Base-by-base conservation (phyloP, 2,888 invertebrate species). In the Oscheius sp. region DNA sequence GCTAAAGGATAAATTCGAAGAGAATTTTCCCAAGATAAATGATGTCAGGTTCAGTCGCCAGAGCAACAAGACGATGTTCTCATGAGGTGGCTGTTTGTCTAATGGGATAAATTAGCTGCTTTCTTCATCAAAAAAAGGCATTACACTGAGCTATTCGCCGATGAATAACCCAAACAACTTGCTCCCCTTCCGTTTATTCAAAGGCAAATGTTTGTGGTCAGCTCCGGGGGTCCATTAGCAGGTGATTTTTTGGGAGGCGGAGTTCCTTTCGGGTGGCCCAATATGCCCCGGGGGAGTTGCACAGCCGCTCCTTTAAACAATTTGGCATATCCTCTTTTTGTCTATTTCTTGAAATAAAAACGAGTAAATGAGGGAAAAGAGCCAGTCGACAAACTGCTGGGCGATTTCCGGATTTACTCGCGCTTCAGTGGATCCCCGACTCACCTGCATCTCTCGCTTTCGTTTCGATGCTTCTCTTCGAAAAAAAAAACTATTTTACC, bases 341-440 rank as follows among this genome's bases (percentile, higher is more conserved):
- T 27, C 21, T 35, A 35, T 35, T 35, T 9, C 9, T 35, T 35
- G 55, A 25, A 29, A 58, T 27, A n/a, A 9, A 58, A 13, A 27
- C 1, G 12, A 9, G 3, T 18, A 13, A 49, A 49, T 2, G 2
- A 13, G n/a, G 13, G 13, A 18, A 49, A 13, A 49, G 18, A 49
- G 6, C 49, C 16, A 18, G 49, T 13, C 29, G 58, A 58, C 55
- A 59, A 59, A 59, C 59, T 35, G 21, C 43, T 43, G 41, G n/a
- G 16, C 61, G 61, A 35, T 66, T 66, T 66, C 66, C 66, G 66
- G 66, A 49, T 66, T 66, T 35, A 43, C 12, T 18, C 49, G 66
- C 66, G 66, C 66, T 66, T 66, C 61, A 61, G 18, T 61, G 61
- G 27, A 43, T 21, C 2, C 21, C 43, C n/a, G 41, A 13, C 61